A percentile compares a stretch with the other conserved stretches of the same genome.
These are phyloP conservation scores for Platycercus adscitus DNA, from an alignment of 2,113 vertebrate genomes.

Conservation along the genomic window DNA sequence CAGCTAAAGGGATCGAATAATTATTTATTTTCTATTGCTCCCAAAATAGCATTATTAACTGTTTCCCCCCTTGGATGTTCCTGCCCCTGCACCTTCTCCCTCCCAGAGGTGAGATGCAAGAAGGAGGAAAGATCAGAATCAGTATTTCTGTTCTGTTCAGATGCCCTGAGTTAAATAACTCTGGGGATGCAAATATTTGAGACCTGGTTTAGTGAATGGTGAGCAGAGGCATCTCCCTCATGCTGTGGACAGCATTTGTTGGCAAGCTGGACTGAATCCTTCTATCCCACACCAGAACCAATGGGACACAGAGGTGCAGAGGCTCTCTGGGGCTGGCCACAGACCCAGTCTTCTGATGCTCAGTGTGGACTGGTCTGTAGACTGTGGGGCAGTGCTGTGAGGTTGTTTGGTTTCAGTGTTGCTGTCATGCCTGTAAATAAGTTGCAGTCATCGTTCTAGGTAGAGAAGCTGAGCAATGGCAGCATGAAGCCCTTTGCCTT, in stretches of 20 bases:
- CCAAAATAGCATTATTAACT: background rate
- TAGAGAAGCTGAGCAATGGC: background rate
- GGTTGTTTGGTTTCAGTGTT: background rate
- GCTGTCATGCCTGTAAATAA: background rate
- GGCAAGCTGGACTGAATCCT: background rate
- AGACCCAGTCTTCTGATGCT: too few relatives aligned
- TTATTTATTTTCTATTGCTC: background rate
- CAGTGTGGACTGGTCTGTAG: background rate
- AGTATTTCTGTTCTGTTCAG: background rate
- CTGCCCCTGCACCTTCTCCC: background rate
- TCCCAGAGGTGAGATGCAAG: background rate
- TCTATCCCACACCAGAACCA: background rate
- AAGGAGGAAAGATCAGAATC: background rate
- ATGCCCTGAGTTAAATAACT: background rate
- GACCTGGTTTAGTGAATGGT: background rate
- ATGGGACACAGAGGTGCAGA: background rate
- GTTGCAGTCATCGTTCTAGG: accelerated
- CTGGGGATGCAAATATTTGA: background rate
- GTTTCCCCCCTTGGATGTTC: background rate
- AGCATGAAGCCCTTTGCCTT: background rate
- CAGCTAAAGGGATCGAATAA: background rate
- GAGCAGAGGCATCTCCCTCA: background rate
- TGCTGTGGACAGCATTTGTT: background rate
- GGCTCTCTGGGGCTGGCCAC: background rate
- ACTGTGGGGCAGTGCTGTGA: background rate